Conservation (phyloP, 2,888 invertebrate species). For the Panzeria rudis region DNA sequence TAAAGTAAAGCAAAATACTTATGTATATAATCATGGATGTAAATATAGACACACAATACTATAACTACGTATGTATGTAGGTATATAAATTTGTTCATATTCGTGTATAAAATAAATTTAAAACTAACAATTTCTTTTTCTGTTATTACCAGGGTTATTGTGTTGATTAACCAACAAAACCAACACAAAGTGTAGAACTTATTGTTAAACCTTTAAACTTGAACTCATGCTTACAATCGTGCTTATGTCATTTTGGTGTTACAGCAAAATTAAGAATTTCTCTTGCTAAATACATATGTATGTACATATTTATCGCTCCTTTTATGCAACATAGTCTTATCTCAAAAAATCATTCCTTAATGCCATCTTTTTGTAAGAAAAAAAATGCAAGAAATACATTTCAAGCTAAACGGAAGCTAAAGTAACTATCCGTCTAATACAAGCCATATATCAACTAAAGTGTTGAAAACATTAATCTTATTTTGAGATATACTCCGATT, state of each 20-base stretch:
- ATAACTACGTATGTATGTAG: neutral
- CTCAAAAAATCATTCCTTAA: too few relatives aligned
- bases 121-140: constrained; percentile 46
- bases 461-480: too few relatives aligned
- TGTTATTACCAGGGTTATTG: constrained; percentile 18
- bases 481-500: too few relatives aligned
- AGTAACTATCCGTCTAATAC: too few relatives aligned
- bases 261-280: constrained; percentile 44
- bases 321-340: too few relatives aligned
- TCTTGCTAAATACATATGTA: constrained; percentile 5
- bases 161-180: constrained; percentile 48
- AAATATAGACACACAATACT: neutral
- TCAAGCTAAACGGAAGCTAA: too few relatives aligned
- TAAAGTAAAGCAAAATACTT: constrained; percentile 23
- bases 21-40: neutral
- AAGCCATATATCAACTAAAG: too few relatives aligned
- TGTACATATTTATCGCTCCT: too few relatives aligned
- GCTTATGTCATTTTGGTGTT: constrained; percentile 67
- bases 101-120: constrained; percentile 41
- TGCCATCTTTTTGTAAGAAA: too few relatives aligned
- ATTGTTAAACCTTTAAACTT: constrained; percentile 65
- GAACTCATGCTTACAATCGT: constrained; percentile 63
- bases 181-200: constrained; percentile 26
- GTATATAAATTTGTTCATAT: neutral
- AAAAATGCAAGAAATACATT: too few relatives aligned